Evolutionary conservation across 2,888 invertebrate genomes (phyloP).

Genomic region (Mythimna impura): DNA sequence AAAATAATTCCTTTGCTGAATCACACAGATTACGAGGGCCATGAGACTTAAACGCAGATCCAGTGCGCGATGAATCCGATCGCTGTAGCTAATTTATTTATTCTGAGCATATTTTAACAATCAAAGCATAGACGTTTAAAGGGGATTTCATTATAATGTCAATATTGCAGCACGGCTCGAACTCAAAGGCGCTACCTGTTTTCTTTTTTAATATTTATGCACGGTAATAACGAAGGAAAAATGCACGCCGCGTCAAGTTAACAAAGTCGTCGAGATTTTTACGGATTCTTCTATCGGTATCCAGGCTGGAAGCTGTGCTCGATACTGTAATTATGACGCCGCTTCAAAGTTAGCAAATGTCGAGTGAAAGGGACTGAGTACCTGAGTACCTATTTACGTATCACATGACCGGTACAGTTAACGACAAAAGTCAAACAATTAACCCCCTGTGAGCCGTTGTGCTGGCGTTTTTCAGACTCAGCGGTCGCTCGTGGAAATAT

Average conservation of each 20-base stretch:
- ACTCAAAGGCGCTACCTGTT: slow-evolving; percentile 75
- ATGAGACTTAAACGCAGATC: slow-evolving; percentile 59
- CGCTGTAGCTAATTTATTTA: slow-evolving; percentile 69
- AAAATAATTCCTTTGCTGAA: slow-evolving; percentile 62
- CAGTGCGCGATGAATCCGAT: slow-evolving; percentile 54
- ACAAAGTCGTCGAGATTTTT: slow-evolving; percentile 74
- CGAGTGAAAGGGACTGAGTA: slow-evolving; percentile 67
- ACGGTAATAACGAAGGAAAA: slow-evolving; percentile 75
- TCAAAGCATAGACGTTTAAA: slow-evolving; percentile 76
- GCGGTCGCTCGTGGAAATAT: slow-evolving; percentile 66
- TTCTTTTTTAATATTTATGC: slow-evolving; percentile 83
- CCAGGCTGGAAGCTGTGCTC: slow-evolving; percentile 56
- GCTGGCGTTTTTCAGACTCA: slow-evolving; percentile 75
- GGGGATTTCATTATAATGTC: slow-evolving; percentile 79
- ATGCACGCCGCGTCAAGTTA: slow-evolving; percentile 70
- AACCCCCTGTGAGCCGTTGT: slow-evolving; percentile 76
- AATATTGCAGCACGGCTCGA: slow-evolving; percentile 74
- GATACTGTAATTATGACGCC: slow-evolving; percentile 73
- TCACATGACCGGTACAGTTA: slow-evolving; percentile 79
- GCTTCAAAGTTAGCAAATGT: slow-evolving; percentile 68
- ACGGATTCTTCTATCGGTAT: slow-evolving; percentile 67
- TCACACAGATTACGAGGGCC: slow-evolving; percentile 55
- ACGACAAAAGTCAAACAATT: slow-evolving; percentile 84
- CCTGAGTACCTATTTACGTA: slow-evolving; percentile 68
- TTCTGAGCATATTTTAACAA: slow-evolving; percentile 78